Percentiles rank a stretch among this genome's conserved stretches.
phyloP scores from a whole-genome alignment of 1,140 invertebrate genomes.

The Chelonus insularis region DNA sequence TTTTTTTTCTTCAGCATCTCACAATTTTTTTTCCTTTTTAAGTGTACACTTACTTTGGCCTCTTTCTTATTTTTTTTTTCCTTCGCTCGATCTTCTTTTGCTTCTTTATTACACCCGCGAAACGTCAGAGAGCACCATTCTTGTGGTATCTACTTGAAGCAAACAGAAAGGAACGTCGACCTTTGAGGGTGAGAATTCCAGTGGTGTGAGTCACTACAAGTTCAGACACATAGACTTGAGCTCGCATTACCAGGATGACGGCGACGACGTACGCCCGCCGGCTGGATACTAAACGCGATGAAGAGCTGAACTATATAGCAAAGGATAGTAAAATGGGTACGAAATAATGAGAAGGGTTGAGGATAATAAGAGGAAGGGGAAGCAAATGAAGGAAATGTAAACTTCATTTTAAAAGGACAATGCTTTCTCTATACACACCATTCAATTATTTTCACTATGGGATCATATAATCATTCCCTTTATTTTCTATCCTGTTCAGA shows the following conservation, averaged over 20 bases:
- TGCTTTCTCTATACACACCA: slow-evolving; percentile 42
- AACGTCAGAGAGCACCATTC: slow-evolving; percentile 8
- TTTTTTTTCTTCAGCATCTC: slow-evolving; percentile 8
- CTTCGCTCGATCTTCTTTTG: neutral
- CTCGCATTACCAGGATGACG: slow-evolving; percentile 24
- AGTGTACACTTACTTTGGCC: slow-evolving; percentile 29
- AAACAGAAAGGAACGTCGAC: slow-evolving; percentile 36
- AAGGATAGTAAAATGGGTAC: slow-evolving; percentile 3
- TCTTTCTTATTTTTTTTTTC: slow-evolving; percentile 18
- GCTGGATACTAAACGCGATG: slow-evolving; percentile 1
- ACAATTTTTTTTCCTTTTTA: slow-evolving; percentile 6
- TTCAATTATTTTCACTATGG: slow-evolving; percentile 56
- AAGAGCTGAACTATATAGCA: neutral
- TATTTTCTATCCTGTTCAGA: slow-evolving; percentile 25
- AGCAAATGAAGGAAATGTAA: slow-evolving; percentile 44
- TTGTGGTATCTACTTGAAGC: slow-evolving; percentile 22
- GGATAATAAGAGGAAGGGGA: slow-evolving; percentile 6
- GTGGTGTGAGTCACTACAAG: neutral
- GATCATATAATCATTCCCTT: slow-evolving; percentile 35
- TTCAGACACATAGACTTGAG: slow-evolving; percentile 26
- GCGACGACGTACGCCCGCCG: slow-evolving; percentile 1
- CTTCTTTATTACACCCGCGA: slow-evolving; percentile 14
- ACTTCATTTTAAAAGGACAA: slow-evolving; percentile 53
- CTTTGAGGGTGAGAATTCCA: slow-evolving; percentile 32
- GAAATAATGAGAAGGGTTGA: slow-evolving; percentile 20